phyloP scores from a whole-genome alignment of 2,888 invertebrate species.

The Papilio protenor region DNA sequence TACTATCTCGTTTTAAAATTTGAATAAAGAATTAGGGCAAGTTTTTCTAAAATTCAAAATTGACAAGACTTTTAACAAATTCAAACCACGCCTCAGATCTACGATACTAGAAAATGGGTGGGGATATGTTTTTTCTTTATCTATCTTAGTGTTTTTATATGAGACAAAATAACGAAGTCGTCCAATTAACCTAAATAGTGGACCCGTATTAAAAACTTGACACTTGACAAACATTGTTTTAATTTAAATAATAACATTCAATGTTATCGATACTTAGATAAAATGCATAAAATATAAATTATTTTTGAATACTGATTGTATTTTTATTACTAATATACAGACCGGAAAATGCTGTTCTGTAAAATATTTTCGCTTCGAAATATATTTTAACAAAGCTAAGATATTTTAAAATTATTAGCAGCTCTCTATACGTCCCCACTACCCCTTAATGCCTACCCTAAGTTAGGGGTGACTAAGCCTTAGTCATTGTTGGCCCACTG shows the following conservation, averaged over 20 bases:
- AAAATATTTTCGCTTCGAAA: background rate
- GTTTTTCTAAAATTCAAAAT: constrained; percentile 20
- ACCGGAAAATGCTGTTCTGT: background rate
- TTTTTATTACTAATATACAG: background rate
- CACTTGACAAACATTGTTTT: background rate
- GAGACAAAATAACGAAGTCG: constrained; percentile 11
- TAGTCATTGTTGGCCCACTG: no score
- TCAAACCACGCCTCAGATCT: constrained; percentile 27
- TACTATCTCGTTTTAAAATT: constrained; percentile 18
- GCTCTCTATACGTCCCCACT: no score
- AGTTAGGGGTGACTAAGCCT: no score
- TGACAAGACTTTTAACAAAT: background rate
- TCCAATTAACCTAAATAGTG: background rate
- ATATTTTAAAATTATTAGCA: background rate
- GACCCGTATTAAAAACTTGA: background rate
- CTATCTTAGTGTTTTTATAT: background rate
- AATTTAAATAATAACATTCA: background rate
- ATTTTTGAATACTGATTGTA: background rate
- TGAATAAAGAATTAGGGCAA: constrained; percentile 26
- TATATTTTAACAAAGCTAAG: background rate
- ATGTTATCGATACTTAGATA: background rate
- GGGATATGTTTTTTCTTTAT: constrained; percentile 18
- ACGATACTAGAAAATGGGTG: constrained; percentile 22
- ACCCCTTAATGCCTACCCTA: no score
- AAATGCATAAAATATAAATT: background rate